Conservation (phyloP, 2,797 vertebrate genomes). For the Aphelocoma californica region DNA sequence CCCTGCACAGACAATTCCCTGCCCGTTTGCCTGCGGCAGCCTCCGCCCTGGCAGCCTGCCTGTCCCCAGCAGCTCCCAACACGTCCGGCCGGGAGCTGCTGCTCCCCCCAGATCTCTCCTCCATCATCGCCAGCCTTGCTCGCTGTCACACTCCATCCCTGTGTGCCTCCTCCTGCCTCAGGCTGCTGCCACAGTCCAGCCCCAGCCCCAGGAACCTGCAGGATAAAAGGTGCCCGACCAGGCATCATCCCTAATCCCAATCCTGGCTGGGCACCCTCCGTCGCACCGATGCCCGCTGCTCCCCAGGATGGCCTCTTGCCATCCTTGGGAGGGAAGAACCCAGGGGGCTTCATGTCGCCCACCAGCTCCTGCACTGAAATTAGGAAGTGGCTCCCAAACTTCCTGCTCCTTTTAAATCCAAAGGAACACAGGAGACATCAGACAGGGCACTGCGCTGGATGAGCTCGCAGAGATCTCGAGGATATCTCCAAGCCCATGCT, state of each 20-base stretch:
- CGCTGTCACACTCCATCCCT: background rate
- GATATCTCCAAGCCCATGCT: fast-evolving
- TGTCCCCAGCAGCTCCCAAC: constrained; percentile 8
- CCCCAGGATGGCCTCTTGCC: background rate
- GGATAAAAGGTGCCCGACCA: background rate
- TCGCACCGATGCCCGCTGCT: fast-evolving
- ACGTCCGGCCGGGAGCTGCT: background rate
- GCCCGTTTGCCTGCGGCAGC: fast-evolving
- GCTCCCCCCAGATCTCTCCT: background rate
- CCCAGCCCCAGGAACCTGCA: background rate
- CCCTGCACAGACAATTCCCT: background rate
- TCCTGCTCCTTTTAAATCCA: background rate
- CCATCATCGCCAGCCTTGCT: background rate
- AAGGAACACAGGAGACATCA: background rate
- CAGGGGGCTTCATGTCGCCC: fast-evolving
- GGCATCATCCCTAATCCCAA: background rate
- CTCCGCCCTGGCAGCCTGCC: constrained; percentile 5
- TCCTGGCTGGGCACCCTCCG: background rate
- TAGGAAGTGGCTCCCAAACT: background rate
- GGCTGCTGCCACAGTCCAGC: background rate
- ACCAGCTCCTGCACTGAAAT: background rate
- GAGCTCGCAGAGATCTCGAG: background rate
- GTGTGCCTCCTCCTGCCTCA: background rate
- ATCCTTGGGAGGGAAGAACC: background rate
- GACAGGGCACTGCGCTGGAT: fast-evolving